Evolutionary conservation across 2,888 invertebrate species (phyloP).

Genomic region (Pachliopta kotzebuea): DNA sequence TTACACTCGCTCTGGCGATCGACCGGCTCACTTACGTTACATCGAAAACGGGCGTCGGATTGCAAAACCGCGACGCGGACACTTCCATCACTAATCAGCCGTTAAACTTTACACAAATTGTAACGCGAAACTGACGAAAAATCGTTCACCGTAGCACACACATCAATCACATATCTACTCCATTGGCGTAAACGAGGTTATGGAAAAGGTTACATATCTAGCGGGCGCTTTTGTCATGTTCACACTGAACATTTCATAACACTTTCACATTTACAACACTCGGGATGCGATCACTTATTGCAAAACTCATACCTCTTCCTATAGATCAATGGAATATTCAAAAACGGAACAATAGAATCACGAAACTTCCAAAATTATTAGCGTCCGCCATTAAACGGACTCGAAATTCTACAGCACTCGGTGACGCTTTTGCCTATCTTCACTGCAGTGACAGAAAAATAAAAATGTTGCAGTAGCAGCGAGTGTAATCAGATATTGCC

Average conservation of each 20-base stretch:
- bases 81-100: slow-evolving; percentile 78
- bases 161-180: slow-evolving; percentile 88
- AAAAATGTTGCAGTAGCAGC: slow-evolving; percentile 42
- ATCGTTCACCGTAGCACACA: slow-evolving; percentile 86
- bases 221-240: slow-evolving; percentile 79
- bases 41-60: slow-evolving; percentile 79
- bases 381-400: slow-evolving; percentile 80
- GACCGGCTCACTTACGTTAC: slow-evolving; percentile 81
- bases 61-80: slow-evolving; percentile 77
- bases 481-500: slow-evolving; percentile 32
- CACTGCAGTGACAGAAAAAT: slow-evolving; percentile 71
- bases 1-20: slow-evolving; percentile 83
- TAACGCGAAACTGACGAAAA: slow-evolving; percentile 76
- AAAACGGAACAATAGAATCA: slow-evolving; percentile 78
- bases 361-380: slow-evolving; percentile 79
- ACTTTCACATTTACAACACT: slow-evolving; percentile 70
- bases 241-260: slow-evolving; percentile 74
- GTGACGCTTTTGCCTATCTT: slow-evolving; percentile 78
- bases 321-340: slow-evolving; percentile 57
- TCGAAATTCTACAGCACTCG: slow-evolving; percentile 75
- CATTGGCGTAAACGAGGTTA: slow-evolving; percentile 89
- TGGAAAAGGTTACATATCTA: slow-evolving; percentile 86
- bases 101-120: slow-evolving; percentile 66
- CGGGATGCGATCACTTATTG: slow-evolving; percentile 57
- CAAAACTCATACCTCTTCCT: slow-evolving; percentile 64